These are phyloP conservation scores for Drosophila kanekoi DNA, from an alignment of 2,888 invertebrate genomes.

Conservation along the genomic window DNA sequence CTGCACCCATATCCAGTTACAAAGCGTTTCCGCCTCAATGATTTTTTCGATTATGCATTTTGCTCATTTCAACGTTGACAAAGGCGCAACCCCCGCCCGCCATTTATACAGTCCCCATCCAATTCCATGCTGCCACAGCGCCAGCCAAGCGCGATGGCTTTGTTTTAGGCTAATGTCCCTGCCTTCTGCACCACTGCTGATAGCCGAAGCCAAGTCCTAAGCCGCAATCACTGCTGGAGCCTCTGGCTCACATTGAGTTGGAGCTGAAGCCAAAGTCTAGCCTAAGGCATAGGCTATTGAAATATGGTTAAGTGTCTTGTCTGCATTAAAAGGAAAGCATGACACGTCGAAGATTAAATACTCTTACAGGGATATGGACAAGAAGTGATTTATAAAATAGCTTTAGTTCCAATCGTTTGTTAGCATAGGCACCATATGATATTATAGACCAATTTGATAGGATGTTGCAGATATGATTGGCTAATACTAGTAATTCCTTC, in stretches of 20 bases:
- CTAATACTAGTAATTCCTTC: too few relatives aligned
- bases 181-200: constrained; percentile 11
- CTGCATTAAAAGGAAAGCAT: too few relatives aligned
- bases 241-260: not conserved
- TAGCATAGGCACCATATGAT: too few relatives aligned
- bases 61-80: constrained; percentile 74
- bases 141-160: constrained; percentile 18
- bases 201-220: constrained; percentile 17
- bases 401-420: too few relatives aligned
- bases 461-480: too few relatives aligned
- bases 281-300: constrained; percentile 37
- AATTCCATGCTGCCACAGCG: not conserved
- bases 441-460: too few relatives aligned
- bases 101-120: not conserved
- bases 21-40: constrained; percentile 80
- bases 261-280: constrained; percentile 6
- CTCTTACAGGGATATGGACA: too few relatives aligned
- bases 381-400: too few relatives aligned
- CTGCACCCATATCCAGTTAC: constrained; percentile 70
- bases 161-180: constrained; percentile 63
- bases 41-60: constrained; percentile 79
- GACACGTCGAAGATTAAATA: too few relatives aligned
- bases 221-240: constrained; percentile 14
- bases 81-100: constrained; percentile 32
- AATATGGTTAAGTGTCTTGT: constrained; percentile 64